phyloP scores from a whole-genome alignment of 2,797 vertebrate species.

The Mormyrus hasselquistii region DNA sequence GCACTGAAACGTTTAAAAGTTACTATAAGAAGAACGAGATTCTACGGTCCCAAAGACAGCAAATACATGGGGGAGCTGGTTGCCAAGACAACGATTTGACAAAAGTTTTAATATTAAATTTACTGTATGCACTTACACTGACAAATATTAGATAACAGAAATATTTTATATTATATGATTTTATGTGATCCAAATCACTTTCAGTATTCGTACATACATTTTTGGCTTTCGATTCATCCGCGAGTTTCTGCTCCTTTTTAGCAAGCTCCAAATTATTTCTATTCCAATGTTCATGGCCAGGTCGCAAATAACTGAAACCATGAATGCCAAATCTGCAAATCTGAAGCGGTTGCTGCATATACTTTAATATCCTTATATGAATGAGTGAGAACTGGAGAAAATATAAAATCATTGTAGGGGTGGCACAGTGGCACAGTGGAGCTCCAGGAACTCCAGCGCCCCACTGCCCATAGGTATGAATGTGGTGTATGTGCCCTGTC shows the following conservation, averaged over 20 bases:
- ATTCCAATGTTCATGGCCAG: background rate
- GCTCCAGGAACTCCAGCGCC: background rate
- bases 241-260: background rate
- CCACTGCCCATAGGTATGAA: no score
- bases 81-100: no score
- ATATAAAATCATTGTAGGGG: background rate
- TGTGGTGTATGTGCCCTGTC: no score
- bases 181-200: background rate
- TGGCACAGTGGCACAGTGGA: background rate
- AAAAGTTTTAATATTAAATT: no score
- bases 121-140: background rate
- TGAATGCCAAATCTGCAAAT: background rate
- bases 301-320: background rate
- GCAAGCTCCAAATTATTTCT: background rate
- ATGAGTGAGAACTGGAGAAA: background rate
- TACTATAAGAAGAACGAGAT: background rate
- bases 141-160: background rate
- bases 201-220: background rate
- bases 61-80: no score
- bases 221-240: background rate
- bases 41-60: no score
- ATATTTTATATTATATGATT: background rate
- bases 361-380: background rate
- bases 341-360: background rate
- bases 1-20: background rate